Base-by-base conservation (phyloP, 30 jellyfish, hydroid and myxozoan species). In the Aurelia coerulea region DNA sequence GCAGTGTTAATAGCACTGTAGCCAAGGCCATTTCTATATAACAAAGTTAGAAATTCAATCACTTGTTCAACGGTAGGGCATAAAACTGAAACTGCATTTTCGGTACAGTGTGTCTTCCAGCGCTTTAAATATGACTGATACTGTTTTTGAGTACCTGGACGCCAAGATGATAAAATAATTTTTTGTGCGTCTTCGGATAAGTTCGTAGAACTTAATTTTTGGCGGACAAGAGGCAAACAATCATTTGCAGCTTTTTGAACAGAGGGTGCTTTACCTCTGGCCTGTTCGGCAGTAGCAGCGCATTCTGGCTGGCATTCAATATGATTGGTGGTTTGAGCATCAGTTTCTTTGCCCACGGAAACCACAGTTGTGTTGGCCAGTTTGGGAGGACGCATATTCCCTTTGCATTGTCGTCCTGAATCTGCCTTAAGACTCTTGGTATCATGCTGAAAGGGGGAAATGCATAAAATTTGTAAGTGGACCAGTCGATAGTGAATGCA, bases 291-390 rank as follows among this genome's bases (percentile, higher is more conserved):
- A 84, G 74, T 1, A 7, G 46, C 64, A 84, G 87, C 17, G 32
- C n/a, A 17, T 74, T 42, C 29, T 42, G 77, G 15, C 65, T 19
- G 79, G 62, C 60, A 53, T 18, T 42, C 13, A 84, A 4, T 14
- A 39, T 52, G 4, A 84, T 35, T 34, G 87, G 93, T 12, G 71
- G 34, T 37, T 19, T 64, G 31, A 34, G 19, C 72, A 65, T 32
- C 72, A 79, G 18, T 32, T 5, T 42, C 39, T 7, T 31, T 59
- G 46, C 67, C n/a, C 8, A 10, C 1, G 82, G 77, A 59, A 4
- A 82, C 91, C 91, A 82, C 9, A 54, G 51, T 53, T 82, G 85
- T 18, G 91, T 67, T 19, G 91, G 91, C 91, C 91, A 82, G 5
- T 82, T 58, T 9, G 91, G 85, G 4, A 71, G 17, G 37, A 82